Base-by-base conservation (phyloP, 2,113 vertebrate species). In the Perccottus glenii region DNA sequence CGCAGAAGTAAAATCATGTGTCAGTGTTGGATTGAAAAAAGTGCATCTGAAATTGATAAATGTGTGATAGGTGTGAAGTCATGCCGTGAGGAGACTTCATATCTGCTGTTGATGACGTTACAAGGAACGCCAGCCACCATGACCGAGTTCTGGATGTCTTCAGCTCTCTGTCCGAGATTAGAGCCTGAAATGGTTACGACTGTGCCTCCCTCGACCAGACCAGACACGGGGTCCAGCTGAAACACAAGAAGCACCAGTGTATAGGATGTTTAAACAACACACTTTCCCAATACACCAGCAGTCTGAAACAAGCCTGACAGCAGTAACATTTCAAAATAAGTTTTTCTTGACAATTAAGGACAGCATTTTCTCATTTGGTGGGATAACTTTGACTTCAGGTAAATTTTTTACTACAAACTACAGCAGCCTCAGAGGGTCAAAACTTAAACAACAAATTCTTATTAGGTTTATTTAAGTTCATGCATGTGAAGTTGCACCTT, bases 171-270 rank as follows among this genome's bases (percentile, higher is more conserved):
- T 61, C 97, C 97, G 48, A 99, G 94, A 91, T 99, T 98, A 44
- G 97, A 98, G 66, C 97, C 97, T 42, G 92, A 93, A 87, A 99
- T 96, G 65, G 97, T 99, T 82, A 99, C 88, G 4, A 93, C 91
- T 36, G 96, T 99, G 19, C 96, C 95, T 6, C 97, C 97, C 27
- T 99, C 97, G 12, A 95, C 70, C 9, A 95, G 95, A 46, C 97
- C 96, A 8, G 96, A 95, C 58, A 92, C 86, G 2, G 97, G 97
- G 71, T 96, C 95, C 70, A 99, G 89, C 97, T 99, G 78, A 44
- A 79, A 75, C 57, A 83, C 40, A 62, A 53, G 5, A 59, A 45
- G 14, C 43, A 8, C 12, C 5, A 4, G 50, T 4, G n/a, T 11
- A n/a, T 10, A 14, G 40, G 10, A 60, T 16, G 27, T 4, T 14